These are phyloP conservation scores for Wiebesia pumilae DNA, from an alignment of 1,140 invertebrate genomes.

Conservation along the genomic window DNA sequence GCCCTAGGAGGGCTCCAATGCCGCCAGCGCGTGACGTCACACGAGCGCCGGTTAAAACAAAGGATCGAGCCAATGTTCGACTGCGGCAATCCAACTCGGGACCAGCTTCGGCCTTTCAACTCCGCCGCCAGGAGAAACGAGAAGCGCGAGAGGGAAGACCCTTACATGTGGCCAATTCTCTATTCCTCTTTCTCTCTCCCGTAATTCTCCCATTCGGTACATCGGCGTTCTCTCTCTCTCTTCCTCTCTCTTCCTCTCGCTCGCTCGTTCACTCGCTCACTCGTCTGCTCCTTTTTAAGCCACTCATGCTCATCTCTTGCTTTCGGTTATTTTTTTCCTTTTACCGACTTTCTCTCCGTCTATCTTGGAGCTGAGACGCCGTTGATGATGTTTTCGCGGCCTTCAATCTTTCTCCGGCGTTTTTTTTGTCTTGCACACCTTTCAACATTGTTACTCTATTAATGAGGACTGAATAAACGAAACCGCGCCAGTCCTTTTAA, in stretches of 20 bases:
- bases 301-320: conserved; percentile 1
- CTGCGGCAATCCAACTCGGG: conserved; percentile 1
- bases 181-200: background rate
- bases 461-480: conserved; percentile 36
- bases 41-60: conserved; percentile 70
- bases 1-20: conserved; percentile 64
- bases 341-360: conserved; percentile 1
- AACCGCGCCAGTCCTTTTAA: background rate
- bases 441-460: conserved; percentile 49
- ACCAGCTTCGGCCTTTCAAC: conserved; percentile 58
- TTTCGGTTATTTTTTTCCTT: background rate
- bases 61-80: conserved; percentile 59
- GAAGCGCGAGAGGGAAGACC: conserved; percentile 50
- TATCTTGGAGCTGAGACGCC: conserved; percentile 5
- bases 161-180: background rate
- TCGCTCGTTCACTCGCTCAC: background rate
- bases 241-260: background rate
- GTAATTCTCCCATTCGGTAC: too few relatives aligned
- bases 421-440: conserved; percentile 5
- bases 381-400: conserved; percentile 35
- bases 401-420: background rate
- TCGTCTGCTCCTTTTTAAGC: background rate
- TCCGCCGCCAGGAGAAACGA: conserved; percentile 61
- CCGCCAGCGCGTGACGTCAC: conserved; percentile 70
- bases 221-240: background rate